Evolutionary conservation across 37 sponge, comb jelly and placozoan genomes (phyloP).

Genomic region (Beroe forskalii): DNA sequence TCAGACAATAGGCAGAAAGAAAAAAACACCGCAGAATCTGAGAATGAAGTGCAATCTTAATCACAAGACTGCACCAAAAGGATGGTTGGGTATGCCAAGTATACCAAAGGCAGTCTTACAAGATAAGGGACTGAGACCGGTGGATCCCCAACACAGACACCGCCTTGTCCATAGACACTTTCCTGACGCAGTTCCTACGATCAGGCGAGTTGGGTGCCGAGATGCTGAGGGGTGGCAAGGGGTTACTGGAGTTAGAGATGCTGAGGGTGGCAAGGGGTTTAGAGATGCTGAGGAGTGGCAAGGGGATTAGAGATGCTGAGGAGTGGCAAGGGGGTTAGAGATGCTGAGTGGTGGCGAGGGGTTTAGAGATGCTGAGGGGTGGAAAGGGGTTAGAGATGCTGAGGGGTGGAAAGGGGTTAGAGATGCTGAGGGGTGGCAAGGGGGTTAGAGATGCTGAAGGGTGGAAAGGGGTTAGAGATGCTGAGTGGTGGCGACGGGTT

Average conservation of each 20-base stretch:
- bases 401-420: too few species aligned
- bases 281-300: neutral
- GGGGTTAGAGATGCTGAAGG: neutral
- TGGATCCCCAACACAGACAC: neutral
- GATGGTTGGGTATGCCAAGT: too few species aligned
- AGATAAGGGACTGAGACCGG: conserved; percentile 16
- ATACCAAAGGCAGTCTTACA: too few species aligned
- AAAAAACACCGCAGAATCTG: too few species aligned
- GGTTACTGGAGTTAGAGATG: neutral
- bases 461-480: neutral
- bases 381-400: too few species aligned
- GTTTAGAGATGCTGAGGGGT: neutral
- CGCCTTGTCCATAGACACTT: neutral
- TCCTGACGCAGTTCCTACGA: neutral
- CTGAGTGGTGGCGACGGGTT: neutral
- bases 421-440: neutral
- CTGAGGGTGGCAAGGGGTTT: neutral
- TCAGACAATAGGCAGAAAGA: too few species aligned
- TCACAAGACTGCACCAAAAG: too few species aligned
- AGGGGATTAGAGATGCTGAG: neutral
- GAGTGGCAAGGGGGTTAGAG: neutral
- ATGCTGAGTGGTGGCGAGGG: neutral
- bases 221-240: neutral
- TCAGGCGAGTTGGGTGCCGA: neutral
- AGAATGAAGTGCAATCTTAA: too few species aligned